Evolutionary conservation across 1,140 invertebrate species (phyloP).

Genomic region (Ostrea denselamellosa): DNA sequence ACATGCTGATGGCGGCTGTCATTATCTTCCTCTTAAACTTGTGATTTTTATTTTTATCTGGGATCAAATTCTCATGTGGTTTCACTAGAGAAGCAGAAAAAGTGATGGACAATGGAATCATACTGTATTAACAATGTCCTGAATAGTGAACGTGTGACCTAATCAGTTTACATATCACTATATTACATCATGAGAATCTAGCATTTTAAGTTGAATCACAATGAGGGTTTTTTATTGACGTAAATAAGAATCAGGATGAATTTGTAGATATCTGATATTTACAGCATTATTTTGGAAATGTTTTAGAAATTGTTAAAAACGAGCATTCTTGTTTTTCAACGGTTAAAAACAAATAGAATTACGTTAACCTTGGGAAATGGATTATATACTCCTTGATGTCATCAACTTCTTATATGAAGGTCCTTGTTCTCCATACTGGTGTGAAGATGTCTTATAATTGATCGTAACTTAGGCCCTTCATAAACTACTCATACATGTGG

Average conservation of each 20-base stretch:
- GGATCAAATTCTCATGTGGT: slow-evolving; percentile 64
- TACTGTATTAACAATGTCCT: slow-evolving; percentile 64
- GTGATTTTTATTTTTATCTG: slow-evolving; percentile 84
- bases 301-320: no score
- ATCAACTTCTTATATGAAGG: not conserved
- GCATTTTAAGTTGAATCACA: not conserved
- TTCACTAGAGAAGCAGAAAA: slow-evolving; percentile 68
- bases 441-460: not conserved
- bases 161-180: not conserved
- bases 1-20: slow-evolving; percentile 87
- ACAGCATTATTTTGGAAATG: no score
- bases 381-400: not conserved
- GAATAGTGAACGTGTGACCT: not conserved
- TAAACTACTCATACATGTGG: not conserved
- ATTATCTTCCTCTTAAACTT: slow-evolving; percentile 87
- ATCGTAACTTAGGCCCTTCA: not conserved
- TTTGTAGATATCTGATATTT: not conserved
- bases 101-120: slow-evolving; percentile 74
- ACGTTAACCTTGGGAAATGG: no score
- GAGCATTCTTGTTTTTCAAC: no score
- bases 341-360: no score
- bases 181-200: not conserved
- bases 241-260: not conserved
- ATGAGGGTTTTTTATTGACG: not conserved
- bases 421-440: not conserved